Evolutionary conservation across 2,888 invertebrate species (phyloP).

Genomic region (Apoderus coryli): DNA sequence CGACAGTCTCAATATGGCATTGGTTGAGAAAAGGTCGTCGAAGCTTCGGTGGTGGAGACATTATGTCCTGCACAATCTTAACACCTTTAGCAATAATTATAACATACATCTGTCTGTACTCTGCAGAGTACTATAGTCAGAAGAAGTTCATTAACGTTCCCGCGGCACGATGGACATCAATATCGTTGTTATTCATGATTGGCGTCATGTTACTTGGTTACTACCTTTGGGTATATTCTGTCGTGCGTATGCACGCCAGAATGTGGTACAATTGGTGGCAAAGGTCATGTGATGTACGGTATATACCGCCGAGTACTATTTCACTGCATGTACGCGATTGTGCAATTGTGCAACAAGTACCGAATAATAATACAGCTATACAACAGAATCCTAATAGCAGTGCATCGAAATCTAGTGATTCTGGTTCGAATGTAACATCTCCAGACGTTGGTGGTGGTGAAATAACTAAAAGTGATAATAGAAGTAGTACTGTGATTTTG

Average conservation of each 20-base stretch:
- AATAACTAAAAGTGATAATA: no score
- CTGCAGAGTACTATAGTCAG: conserved; percentile 36
- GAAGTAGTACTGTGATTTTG: no score
- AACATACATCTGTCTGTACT: conserved; percentile 37
- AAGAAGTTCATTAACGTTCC: conserved; percentile 34
- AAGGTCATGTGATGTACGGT: conserved; percentile 30
- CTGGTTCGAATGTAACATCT: no score
- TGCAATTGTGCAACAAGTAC: no score
- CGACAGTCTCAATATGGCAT: conserved; percentile 39
- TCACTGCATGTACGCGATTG: no score
- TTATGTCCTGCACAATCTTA: conserved; percentile 40
- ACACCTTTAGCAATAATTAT: conserved; percentile 41
- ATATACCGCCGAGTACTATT: conserved; percentile 14
- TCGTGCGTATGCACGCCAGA: conserved; percentile 34
- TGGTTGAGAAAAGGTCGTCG: conserved; percentile 37
- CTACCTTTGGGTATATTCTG: conserved; percentile 37
- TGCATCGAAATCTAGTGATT: no score
- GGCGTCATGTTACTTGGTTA: conserved; percentile 36
- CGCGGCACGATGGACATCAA: conserved; percentile 35
- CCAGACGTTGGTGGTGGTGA: no score
- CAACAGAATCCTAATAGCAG: no score
- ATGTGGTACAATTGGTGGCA: conserved; percentile 43
- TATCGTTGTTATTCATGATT: conserved; percentile 35
- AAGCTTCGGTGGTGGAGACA: conserved; percentile 34
- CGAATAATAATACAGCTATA: no score